A percentile compares a stretch with the other conserved stretches of the same genome.
Conservation (phyloP, 2,797 vertebrate genomes). For the Nasua narica region DNA sequence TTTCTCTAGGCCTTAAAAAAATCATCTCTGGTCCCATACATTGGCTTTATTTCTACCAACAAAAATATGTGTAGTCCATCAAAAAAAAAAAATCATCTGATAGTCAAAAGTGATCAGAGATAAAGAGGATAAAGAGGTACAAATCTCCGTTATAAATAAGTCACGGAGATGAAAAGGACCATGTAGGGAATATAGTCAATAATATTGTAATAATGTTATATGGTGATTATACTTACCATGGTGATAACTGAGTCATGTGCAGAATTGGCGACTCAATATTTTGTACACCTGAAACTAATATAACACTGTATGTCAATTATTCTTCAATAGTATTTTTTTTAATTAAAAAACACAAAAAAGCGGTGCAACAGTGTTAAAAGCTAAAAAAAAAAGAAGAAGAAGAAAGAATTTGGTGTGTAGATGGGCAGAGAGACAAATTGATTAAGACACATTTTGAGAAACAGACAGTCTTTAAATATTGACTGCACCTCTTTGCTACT, state of each 20-base stretch:
- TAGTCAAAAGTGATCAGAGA: slow-evolving; percentile 7
- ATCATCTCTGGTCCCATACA: not conserved
- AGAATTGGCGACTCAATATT: not conserved
- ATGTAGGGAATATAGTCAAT: not conserved
- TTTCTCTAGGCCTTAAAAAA: not conserved
- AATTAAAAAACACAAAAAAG: not conserved
- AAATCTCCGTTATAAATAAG: not conserved
- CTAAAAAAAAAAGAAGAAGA: not conserved
- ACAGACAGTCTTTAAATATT: not conserved
- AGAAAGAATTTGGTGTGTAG: not conserved
- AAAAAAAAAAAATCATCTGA: not conserved
- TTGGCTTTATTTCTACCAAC: not conserved
- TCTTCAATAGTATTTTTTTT: not conserved
- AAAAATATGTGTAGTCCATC: not conserved
- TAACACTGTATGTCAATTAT: not conserved
- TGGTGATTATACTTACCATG: not conserved
- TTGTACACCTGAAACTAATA: not conserved
- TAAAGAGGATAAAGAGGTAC: not conserved
- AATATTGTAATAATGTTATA: not conserved
- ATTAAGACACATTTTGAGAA: not conserved
- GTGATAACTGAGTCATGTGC: not conserved
- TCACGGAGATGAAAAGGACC: not conserved
- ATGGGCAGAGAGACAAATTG: not conserved
- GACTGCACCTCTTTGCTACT: not conserved
- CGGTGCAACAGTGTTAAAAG: not conserved